Percentiles rank a stretch among this genome's conserved stretches.
Evolutionary conservation across 1,140 invertebrate species (phyloP).

Genomic region (Scylla paramamosain): DNA sequence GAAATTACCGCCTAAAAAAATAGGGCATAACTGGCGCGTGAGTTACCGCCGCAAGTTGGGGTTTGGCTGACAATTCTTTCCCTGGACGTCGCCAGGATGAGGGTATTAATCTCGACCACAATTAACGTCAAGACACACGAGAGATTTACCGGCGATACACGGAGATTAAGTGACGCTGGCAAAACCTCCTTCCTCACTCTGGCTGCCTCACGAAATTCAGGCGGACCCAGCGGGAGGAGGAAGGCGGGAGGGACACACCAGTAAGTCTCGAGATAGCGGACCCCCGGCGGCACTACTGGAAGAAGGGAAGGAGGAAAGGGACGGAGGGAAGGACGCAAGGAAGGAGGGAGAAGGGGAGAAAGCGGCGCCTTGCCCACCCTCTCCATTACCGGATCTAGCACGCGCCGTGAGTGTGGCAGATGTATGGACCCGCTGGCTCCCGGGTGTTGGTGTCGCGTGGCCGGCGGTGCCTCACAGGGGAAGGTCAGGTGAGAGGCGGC

Average conservation of each 20-base stretch:
- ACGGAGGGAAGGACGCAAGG: not conserved
- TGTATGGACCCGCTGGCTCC: not conserved
- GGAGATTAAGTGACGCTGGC: conserved; percentile 47
- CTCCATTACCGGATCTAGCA: not conserved
- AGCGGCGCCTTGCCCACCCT: not conserved
- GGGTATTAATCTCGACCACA: conserved; percentile 47
- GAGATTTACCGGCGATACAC: conserved; percentile 49
- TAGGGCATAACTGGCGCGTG: not conserved
- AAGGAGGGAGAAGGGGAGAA: not conserved
- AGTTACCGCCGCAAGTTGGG: conserved; percentile 16
- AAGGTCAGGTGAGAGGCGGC: not conserved
- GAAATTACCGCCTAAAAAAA: conserved; percentile 24
- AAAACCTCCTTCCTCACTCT: conserved; percentile 12
- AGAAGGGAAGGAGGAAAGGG: not conserved
- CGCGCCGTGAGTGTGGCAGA: not conserved
- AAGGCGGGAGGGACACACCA: not conserved
- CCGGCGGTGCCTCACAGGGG: not conserved
- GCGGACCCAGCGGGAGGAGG: not conserved
- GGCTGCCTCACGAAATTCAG: conserved; percentile 10
- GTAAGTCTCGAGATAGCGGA: conserved; percentile 1
- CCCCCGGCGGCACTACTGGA: not conserved
- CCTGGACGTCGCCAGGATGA: not conserved
- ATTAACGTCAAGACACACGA: conserved; percentile 50
- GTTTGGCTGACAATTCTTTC: conserved; percentile 3
- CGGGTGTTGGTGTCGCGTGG: not conserved